phyloP scores from a whole-genome alignment of 2,113 vertebrate genomes.

The Phylloscopus whistleri region DNA sequence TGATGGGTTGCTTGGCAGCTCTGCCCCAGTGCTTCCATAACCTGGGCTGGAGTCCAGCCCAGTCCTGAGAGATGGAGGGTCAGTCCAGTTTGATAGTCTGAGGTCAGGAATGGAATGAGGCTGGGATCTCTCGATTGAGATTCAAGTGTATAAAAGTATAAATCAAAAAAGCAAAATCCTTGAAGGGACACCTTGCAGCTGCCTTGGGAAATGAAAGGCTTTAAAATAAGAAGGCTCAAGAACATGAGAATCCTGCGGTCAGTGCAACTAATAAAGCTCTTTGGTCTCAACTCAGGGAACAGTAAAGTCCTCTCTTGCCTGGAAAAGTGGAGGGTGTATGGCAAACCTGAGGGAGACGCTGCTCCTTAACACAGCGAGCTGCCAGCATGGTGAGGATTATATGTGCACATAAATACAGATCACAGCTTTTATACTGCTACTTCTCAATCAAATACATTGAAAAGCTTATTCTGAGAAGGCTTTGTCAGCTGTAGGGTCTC shows the following conservation, averaged over 20 bases:
- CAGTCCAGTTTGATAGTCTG: conserved; percentile 57
- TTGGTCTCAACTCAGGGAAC: neutral
- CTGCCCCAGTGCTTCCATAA: conserved; percentile 64
- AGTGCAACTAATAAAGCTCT: conserved; percentile 7
- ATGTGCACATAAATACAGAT: neutral
- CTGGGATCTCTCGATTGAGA: conserved; percentile 67
- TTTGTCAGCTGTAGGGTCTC: neutral
- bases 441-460: neutral
- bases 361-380: neutral
- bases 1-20: conserved; percentile 72
- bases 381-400: neutral
- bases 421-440: neutral
- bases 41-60: conserved; percentile 69
- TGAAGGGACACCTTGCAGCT: conserved; percentile 74
- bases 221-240: conserved; percentile 62
- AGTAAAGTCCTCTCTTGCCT: neutral
- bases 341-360: neutral
- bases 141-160: conserved; percentile 71
- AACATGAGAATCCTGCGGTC: neutral
- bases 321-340: neutral
- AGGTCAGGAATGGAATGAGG: conserved; percentile 77
- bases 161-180: conserved; percentile 79
- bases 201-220: conserved; percentile 69
- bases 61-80: conserved; percentile 71
- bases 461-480: neutral